phyloP scores from a whole-genome alignment of 2,888 invertebrate species.

The Leucozona laternaria region DNA sequence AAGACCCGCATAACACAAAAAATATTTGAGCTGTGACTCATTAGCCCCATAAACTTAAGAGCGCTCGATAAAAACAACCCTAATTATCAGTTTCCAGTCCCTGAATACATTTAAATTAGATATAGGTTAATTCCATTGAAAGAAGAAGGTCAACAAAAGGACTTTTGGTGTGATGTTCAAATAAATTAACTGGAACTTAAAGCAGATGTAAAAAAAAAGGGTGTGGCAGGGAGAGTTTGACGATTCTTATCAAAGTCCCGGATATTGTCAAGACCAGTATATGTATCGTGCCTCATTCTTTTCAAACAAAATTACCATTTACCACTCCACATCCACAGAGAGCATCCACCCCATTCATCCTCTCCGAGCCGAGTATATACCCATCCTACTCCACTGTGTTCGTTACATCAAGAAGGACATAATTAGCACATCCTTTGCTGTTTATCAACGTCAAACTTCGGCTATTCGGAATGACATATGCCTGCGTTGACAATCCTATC shows the following conservation, averaged over 20 bases:
- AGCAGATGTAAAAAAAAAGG: background rate
- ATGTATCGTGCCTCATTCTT: background rate
- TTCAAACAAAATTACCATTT: background rate
- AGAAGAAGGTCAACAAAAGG: background rate
- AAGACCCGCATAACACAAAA: no score
- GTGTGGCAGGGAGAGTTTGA: background rate
- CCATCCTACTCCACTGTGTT: constrained; percentile 71
- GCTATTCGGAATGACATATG: constrained; percentile 81
- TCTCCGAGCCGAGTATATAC: background rate
- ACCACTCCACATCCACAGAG: background rate
- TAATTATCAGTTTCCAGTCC: no score
- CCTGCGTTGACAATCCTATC: constrained; percentile 78
- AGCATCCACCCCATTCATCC: background rate
- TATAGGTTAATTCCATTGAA: background rate
- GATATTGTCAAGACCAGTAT: background rate
- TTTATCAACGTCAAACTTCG: constrained; percentile 82
- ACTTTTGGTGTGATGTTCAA: background rate
- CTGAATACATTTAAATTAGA: background rate
- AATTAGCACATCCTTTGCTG: constrained; percentile 75
- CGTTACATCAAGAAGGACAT: constrained; percentile 79
- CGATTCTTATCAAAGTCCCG: background rate
- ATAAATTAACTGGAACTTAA: background rate
- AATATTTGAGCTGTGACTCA: no score
- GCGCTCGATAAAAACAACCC: no score
- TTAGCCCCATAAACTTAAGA: no score